phyloP scores from a whole-genome alignment of 2,797 vertebrate genomes.

The Dryobates pubescens region DNA sequence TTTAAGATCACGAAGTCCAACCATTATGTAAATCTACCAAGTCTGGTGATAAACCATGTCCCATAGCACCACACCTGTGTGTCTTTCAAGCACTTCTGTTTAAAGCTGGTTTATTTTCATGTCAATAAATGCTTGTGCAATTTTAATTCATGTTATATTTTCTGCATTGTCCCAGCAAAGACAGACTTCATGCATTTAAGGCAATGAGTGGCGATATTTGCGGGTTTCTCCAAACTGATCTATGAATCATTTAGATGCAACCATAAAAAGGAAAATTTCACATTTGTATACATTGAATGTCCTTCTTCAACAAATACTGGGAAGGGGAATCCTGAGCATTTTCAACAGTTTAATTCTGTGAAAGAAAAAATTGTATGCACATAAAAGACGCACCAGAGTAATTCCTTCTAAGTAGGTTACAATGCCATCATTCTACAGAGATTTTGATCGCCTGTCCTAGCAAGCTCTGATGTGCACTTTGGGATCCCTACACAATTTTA shows the following conservation, averaged over 20 bases:
- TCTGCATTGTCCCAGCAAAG: background rate
- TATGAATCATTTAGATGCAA: background rate
- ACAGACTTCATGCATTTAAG: background rate
- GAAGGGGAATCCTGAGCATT: background rate
- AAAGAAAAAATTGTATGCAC: background rate
- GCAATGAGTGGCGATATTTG: background rate
- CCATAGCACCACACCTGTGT: too few species aligned
- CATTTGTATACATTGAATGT: background rate
- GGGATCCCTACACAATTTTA: constrained; percentile 12
- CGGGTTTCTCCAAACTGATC: background rate
- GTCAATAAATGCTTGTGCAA: background rate
- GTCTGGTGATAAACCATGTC: too few species aligned
- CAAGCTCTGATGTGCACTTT: background rate
- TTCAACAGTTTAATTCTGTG: background rate
- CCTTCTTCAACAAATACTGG: background rate
- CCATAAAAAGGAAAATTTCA: background rate
- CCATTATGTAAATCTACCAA: too few species aligned
- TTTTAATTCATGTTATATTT: background rate
- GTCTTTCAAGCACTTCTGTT: too few species aligned
- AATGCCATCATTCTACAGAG: background rate
- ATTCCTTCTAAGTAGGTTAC: constrained; percentile 31
- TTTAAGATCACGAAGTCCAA: too few species aligned
- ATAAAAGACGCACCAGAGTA: background rate
- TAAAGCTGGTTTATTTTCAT: too few species aligned
- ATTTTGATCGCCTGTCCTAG: background rate